A percentile compares a stretch with the other conserved stretches of the same genome.
Conservation (phyloP, 2,797 vertebrate genomes). For the Pangasius djambal region DNA sequence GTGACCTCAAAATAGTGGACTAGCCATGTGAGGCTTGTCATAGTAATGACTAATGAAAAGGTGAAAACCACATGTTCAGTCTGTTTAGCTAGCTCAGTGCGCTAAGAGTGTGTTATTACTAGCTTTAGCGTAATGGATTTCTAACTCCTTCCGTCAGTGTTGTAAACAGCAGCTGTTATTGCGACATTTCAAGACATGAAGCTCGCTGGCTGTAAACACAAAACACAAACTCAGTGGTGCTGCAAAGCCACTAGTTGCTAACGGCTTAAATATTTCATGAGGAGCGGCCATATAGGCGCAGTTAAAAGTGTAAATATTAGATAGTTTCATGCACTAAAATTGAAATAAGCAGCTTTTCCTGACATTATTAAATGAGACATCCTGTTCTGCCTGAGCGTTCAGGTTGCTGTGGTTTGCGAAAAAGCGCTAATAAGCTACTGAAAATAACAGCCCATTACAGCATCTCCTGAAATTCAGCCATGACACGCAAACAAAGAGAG, state of each 20-base stretch:
- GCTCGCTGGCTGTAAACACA: neutral
- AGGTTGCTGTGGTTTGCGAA: neutral
- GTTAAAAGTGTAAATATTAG: conserved; percentile 16
- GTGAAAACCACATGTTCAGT: neutral
- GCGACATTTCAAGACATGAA: neutral
- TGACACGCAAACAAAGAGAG: neutral
- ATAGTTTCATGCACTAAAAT: neutral
- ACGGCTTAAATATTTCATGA: conserved; percentile 11
- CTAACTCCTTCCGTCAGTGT: neutral
- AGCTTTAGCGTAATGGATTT: conserved; percentile 45
- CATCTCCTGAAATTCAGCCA: neutral
- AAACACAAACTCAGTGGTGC: neutral
- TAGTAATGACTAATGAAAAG: conserved; percentile 15
- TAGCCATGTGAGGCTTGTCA: neutral
- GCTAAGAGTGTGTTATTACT: conserved; percentile 44
- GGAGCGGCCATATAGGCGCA: neutral
- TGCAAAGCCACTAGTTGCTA: neutral
- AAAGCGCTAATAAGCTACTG: conserved; percentile 11
- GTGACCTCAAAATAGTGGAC: conserved; percentile 7
- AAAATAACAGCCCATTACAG: conserved; percentile 11
- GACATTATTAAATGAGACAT: neutral
- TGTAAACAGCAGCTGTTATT: neutral
- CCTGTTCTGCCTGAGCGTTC: neutral
- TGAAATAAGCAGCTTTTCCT: neutral
- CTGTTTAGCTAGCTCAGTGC: conserved; percentile 36